These are phyloP conservation scores for Diloba caeruleocephala DNA, from an alignment of 2,888 invertebrate species.

Conservation along the genomic window DNA sequence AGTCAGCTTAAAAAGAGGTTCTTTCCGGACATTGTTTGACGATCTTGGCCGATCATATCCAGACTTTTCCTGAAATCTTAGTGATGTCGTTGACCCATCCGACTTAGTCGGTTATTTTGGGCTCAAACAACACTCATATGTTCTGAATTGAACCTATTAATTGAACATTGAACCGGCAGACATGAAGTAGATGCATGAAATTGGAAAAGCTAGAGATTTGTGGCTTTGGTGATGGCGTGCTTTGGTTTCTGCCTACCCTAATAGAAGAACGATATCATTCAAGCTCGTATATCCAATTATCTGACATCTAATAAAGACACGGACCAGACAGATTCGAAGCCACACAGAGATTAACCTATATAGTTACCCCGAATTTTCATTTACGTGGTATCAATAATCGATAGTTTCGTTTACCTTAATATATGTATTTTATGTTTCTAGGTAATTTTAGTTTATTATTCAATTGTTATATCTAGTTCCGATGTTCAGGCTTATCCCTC, in stretches of 20 bases:
- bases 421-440: slow-evolving; percentile 5
- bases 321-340: slow-evolving; percentile 11
- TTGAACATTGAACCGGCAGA: background rate
- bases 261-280: too few species aligned
- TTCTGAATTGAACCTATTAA: slow-evolving; percentile 18
- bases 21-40: too few species aligned
- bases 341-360: slow-evolving; percentile 11
- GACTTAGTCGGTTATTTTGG: slow-evolving; percentile 18
- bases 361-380: slow-evolving; percentile 11
- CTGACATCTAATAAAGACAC: too few species aligned
- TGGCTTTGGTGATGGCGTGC: too few species aligned
- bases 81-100: slow-evolving; percentile 25
- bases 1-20: too few species aligned
- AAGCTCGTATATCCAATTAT: too few species aligned
- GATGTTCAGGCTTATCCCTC: slow-evolving; percentile 15
- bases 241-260: too few species aligned
- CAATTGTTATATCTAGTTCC: background rate
- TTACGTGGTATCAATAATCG: slow-evolving; percentile 18
- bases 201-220: too few species aligned
- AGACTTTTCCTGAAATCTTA: background rate
- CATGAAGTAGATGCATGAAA: slow-evolving; percentile 2
- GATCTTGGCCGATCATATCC: background rate
- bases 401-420: slow-evolving; percentile 5
- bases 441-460: slow-evolving; percentile 10
- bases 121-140: slow-evolving; percentile 7